These are phyloP conservation scores for Odontothrips loti DNA, from an alignment of 2,888 invertebrate species.

Conservation along the genomic window DNA sequence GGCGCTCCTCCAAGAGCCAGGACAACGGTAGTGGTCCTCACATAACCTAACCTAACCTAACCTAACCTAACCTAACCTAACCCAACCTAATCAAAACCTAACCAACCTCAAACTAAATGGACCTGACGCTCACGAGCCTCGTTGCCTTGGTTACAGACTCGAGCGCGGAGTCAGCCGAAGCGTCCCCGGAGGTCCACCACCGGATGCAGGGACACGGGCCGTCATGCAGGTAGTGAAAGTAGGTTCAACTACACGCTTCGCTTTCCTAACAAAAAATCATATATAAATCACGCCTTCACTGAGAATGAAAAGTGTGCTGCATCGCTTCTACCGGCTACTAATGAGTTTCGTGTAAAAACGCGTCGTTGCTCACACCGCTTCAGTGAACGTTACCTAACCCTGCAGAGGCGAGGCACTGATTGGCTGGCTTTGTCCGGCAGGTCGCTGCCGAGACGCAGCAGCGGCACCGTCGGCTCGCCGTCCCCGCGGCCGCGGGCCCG, in stretches of 20 bases:
- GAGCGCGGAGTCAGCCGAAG: constrained; percentile 44
- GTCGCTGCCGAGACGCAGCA: background rate
- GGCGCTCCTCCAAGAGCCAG: constrained; percentile 11
- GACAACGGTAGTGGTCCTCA: background rate
- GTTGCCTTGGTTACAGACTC: constrained; percentile 39
- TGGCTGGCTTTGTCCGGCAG: background rate
- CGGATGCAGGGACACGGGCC: constrained; percentile 38
- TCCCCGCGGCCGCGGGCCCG: background rate
- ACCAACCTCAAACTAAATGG: too few relatives aligned
- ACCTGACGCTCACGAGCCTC: background rate
- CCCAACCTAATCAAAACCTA: too few relatives aligned
- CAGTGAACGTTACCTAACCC: too few relatives aligned
- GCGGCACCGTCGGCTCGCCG: constrained; percentile 22
- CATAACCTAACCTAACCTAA: too few relatives aligned
- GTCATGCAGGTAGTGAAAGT: constrained; percentile 41
- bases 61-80: too few relatives aligned
- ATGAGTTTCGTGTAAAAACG: too few relatives aligned
- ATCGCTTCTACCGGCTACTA: too few relatives aligned
- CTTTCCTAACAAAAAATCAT: background rate
- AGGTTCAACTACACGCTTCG: constrained; percentile 33
- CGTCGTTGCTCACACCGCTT: too few relatives aligned
- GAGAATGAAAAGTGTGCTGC: too few relatives aligned
- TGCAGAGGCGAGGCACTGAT: too few relatives aligned
- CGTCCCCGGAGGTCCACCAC: constrained; percentile 42
- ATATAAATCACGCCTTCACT: too few relatives aligned